Percentiles rank a stretch among this genome's conserved stretches.
phyloP scores from a whole-genome alignment of 2,113 vertebrate genomes.

The Antigone vipio region DNA sequence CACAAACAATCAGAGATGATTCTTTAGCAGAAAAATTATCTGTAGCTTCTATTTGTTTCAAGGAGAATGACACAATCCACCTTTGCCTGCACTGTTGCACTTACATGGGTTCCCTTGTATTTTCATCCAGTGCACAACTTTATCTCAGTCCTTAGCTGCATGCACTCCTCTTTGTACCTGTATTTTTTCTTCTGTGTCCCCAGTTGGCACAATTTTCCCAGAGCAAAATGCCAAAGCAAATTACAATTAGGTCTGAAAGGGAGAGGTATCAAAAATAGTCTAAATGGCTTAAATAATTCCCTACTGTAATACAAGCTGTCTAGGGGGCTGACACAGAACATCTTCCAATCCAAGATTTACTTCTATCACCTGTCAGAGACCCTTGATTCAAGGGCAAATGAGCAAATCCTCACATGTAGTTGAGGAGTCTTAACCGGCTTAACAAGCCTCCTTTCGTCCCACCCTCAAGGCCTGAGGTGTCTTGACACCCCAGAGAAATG shows the following conservation, averaged over 20 bases:
- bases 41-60: constrained; percentile 65
- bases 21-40: constrained; percentile 76
- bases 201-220: constrained; percentile 53
- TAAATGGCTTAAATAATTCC: constrained; percentile 73
- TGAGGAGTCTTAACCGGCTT: constrained; percentile 52
- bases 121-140: constrained; percentile 16
- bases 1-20: constrained; percentile 76
- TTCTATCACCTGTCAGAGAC: constrained; percentile 75
- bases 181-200: constrained; percentile 21
- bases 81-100: constrained; percentile 33
- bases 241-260: constrained; percentile 60
- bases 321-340: constrained; percentile 64
- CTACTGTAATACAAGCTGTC: constrained; percentile 58
- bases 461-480: constrained; percentile 37
- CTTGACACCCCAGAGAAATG: constrained; percentile 7
- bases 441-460: constrained; percentile 34
- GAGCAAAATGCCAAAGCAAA: constrained; percentile 58
- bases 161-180: neutral
- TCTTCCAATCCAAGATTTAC: constrained; percentile 71
- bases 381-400: constrained; percentile 71
- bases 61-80: constrained; percentile 55
- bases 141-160: neutral
- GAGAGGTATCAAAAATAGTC: constrained; percentile 66
- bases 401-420: constrained; percentile 52
- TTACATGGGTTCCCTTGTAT: constrained; percentile 10